These are phyloP conservation scores for Neodiprion lecontei DNA, from an alignment of 1,140 invertebrate genomes.

Conservation along the genomic window DNA sequence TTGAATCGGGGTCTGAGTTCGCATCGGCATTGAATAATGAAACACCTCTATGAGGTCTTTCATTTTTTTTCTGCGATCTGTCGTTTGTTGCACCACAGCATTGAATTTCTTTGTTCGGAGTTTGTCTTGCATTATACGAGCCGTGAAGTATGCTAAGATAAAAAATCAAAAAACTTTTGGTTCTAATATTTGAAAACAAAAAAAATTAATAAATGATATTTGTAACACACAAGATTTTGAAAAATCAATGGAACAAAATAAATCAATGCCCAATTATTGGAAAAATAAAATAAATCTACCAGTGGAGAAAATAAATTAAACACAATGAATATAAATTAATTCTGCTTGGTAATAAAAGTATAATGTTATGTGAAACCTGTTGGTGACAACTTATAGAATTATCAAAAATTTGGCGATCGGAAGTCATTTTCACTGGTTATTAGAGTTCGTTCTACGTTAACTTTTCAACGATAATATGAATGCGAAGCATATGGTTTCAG, in stretches of 20 bases:
- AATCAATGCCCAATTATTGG: not conserved
- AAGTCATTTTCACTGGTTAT: not conserved
- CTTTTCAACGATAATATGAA: not conserved
- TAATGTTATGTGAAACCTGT: too few relatives aligned
- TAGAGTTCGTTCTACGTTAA: not conserved
- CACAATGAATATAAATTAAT: slow-evolving; percentile 14
- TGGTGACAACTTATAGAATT: not conserved
- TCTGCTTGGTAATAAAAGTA: not conserved
- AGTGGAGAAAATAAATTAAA: not conserved
- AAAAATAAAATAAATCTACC: not conserved
- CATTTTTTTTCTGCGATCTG: not conserved
- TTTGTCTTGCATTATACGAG: slow-evolving; percentile 25
- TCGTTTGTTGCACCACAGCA: not conserved
- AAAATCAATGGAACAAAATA: not conserved
- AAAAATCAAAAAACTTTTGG: slow-evolving; percentile 17
- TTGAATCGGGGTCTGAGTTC: not conserved
- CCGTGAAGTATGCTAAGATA: slow-evolving; percentile 32
- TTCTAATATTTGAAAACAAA: slow-evolving; percentile 17
- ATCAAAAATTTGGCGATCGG: slow-evolving; percentile 13
- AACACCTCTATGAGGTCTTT: not conserved
- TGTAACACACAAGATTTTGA: too few relatives aligned
- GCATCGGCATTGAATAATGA: not conserved
- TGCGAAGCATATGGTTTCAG: too few relatives aligned
- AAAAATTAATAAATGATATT: slow-evolving; percentile 18
- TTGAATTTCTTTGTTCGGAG: slow-evolving; percentile 20